A percentile compares a stretch with the other conserved stretches of the same genome.
phyloP scores from a whole-genome alignment of 2,113 vertebrate genomes.

The Istiophorus platypterus region DNA sequence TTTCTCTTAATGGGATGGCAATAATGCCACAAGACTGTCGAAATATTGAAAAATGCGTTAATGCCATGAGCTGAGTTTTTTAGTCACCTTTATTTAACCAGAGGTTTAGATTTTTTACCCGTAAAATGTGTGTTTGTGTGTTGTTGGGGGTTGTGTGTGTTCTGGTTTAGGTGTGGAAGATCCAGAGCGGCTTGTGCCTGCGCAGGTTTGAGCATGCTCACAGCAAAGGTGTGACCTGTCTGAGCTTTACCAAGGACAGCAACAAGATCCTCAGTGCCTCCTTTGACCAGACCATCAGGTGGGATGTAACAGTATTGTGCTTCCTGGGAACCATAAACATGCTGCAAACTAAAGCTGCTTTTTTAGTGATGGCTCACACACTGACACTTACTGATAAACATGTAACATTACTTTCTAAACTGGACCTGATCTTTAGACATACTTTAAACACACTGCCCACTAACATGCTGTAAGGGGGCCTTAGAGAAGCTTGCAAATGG shows the following conservation, averaged over 20 bases:
- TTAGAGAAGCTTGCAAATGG: not conserved
- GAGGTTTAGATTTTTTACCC: not conserved
- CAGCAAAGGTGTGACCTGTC: conserved; percentile 95
- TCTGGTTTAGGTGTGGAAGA: conserved; percentile 93
- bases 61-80: not conserved
- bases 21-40: not conserved
- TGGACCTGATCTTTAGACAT: not conserved
- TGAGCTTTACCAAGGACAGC: conserved; percentile 96
- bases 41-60: not conserved
- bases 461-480: not conserved
- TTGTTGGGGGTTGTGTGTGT: not conserved
- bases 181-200: conserved; percentile 96
- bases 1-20: not conserved
- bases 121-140: conserved; percentile 17
- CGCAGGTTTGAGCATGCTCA: conserved; percentile 95
- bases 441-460: not conserved
- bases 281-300: conserved; percentile 98
- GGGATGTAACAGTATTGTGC: not conserved
- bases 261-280: conserved; percentile 96
- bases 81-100: not conserved
- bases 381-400: not conserved
- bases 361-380: not conserved
- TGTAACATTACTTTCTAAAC: not conserved
- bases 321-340: not conserved
- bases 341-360: not conserved